Evolutionary conservation across 2,888 invertebrate species (phyloP).

Genomic region (Tenthredo scrophulariae): DNA sequence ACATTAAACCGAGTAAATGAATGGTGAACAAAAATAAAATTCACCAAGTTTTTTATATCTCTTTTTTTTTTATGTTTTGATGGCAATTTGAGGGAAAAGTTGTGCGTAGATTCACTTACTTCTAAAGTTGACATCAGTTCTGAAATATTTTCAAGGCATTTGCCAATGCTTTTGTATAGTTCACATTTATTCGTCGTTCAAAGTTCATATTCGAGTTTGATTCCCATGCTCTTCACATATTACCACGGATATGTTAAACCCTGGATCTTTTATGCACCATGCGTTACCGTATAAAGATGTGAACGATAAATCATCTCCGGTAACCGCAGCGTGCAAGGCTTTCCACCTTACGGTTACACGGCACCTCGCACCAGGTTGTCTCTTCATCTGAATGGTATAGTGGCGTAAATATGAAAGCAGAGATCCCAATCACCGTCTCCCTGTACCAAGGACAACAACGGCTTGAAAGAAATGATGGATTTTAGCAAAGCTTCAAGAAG

Average conservation of each 20-base stretch:
- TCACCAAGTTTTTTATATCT: background rate
- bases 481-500: background rate
- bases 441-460: constrained; percentile 24
- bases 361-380: constrained; percentile 7
- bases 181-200: background rate
- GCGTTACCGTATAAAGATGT: constrained; percentile 13
- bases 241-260: constrained; percentile 11
- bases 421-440: constrained; percentile 34
- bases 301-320: constrained; percentile 22
- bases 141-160: background rate
- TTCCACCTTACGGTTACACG: constrained; percentile 12
- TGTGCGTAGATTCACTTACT: background rate
- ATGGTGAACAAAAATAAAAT: background rate
- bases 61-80: background rate
- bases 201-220: constrained; percentile 10
- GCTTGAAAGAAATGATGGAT: constrained; percentile 32
- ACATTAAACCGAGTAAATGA: background rate
- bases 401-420: constrained; percentile 20
- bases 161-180: background rate
- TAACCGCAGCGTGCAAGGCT: constrained; percentile 10
- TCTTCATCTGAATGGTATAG: constrained; percentile 22
- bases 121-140: background rate
- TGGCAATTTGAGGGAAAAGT: background rate
- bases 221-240: background rate
- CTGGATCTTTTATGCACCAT: constrained; percentile 15